Conservation (phyloP, 2,888 invertebrate genomes). For the Eupithecia dodoneata region DNA sequence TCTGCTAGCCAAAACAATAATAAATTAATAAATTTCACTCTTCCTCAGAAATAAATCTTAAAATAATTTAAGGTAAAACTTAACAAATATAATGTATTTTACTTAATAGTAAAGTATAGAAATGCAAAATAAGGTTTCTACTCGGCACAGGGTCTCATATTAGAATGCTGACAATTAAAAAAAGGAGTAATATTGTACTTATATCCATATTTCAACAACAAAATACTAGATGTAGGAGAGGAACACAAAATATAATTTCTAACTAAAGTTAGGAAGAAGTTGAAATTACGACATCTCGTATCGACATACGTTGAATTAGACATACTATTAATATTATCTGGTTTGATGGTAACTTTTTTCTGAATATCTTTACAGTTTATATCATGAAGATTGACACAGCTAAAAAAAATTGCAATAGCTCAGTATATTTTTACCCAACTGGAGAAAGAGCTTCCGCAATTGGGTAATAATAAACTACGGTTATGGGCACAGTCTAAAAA, state of each 20-base stretch:
- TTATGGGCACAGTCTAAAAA: neutral
- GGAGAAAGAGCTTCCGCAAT: too few species aligned
- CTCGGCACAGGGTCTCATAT: neutral
- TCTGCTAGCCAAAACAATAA: constrained; percentile 8
- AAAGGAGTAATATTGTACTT: neutral
- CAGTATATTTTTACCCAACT: too few species aligned
- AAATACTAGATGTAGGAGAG: neutral
- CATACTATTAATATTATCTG: neutral
- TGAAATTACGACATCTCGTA: neutral
- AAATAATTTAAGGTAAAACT: constrained; percentile 35
- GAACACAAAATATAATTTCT: neutral
- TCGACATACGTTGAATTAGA: too few species aligned
- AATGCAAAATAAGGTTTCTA: constrained; percentile 21
- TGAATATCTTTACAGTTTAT: neutral
- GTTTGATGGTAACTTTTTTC: neutral
- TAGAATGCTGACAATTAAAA: neutral
- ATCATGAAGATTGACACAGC: neutral
- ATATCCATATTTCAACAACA: neutral
- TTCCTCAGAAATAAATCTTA: constrained; percentile 24
- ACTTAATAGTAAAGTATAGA: constrained; percentile 19
- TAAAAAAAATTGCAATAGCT: too few species aligned
- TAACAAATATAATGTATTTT: constrained; percentile 32
- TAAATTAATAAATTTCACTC: constrained; percentile 7
- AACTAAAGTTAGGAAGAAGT: neutral
- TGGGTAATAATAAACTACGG: too few species aligned